A percentile compares a stretch with the other conserved stretches of the same genome.
Evolutionary conservation across 2,797 vertebrate genomes (phyloP).

Genomic region (Rhinophrynus dorsalis): DNA sequence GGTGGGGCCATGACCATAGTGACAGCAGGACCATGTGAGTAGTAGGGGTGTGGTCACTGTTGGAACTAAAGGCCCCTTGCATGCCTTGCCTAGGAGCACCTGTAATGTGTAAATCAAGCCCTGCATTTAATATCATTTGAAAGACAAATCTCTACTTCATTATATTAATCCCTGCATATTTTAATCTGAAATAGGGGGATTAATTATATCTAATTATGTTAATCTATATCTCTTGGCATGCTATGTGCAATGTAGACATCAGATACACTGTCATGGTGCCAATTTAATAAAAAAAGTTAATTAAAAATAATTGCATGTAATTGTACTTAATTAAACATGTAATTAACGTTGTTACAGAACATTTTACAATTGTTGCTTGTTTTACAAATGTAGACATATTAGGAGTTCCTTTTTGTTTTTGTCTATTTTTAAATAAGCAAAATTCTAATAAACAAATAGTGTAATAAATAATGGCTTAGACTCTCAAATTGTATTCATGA

Average conservation of each 20-base stretch:
- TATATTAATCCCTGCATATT: conserved; percentile 24
- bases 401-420: neutral
- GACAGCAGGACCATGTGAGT: too few relatives aligned
- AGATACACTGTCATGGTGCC: conserved; percentile 40
- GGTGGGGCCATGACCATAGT: too few relatives aligned
- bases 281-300: conserved; percentile 46
- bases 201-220: conserved; percentile 48
- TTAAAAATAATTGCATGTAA: conserved; percentile 45
- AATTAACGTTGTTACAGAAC: conserved; percentile 44
- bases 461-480: too few relatives aligned
- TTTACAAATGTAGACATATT: conserved; percentile 9
- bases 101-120: too few relatives aligned
- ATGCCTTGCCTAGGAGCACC: too few relatives aligned
- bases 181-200: conserved; percentile 41
- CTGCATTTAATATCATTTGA: neutral
- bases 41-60: too few relatives aligned
- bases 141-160: conserved; percentile 29
- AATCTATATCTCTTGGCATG: conserved; percentile 37
- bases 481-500: too few relatives aligned
- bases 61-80: too few relatives aligned
- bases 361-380: conserved; percentile 31
- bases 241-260: conserved; percentile 34
- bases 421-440: too few relatives aligned
- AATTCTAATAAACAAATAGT: neutral
- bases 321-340: conserved; percentile 46